Evolutionary conservation across 2,888 invertebrate genomes (phyloP).

Genomic region (Panopea generosa): DNA sequence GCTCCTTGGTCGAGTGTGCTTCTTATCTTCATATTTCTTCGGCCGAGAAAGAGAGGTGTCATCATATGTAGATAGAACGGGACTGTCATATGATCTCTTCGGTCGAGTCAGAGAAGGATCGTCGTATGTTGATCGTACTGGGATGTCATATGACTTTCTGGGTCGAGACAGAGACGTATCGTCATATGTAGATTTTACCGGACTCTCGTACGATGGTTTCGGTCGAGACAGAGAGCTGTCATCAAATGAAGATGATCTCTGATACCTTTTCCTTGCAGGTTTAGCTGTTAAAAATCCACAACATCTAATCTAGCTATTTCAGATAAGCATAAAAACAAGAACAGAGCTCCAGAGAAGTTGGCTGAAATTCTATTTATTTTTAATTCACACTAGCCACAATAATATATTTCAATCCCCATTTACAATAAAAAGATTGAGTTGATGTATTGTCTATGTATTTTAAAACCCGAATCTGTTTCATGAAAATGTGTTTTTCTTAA

Average conservation of each 20-base stretch:
- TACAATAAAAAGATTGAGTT: too few species aligned
- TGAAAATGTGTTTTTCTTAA: too few species aligned
- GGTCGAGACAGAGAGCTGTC: conserved; percentile 26
- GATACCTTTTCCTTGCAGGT: conserved; percentile 16
- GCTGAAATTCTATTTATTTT: conserved; percentile 6
- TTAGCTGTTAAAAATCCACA: conserved; percentile 20
- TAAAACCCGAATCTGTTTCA: too few species aligned
- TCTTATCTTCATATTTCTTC: too few species aligned
- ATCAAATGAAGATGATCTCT: conserved; percentile 2
- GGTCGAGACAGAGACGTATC: conserved; percentile 26
- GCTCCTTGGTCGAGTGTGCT: too few species aligned
- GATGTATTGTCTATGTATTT: too few species aligned
- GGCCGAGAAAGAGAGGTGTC: too few species aligned
- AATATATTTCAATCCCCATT: too few species aligned
- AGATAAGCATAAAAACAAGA: too few species aligned
- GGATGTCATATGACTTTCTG: conserved; percentile 27
- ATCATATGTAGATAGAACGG: not conserved
- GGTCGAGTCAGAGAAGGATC: conserved; percentile 27
- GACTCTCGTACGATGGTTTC: conserved; percentile 27
- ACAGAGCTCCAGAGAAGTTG: too few species aligned
- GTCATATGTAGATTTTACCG: conserved; percentile 28
- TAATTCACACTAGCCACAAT: too few species aligned
- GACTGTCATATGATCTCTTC: conserved; percentile 40
- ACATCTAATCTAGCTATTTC: too few species aligned
- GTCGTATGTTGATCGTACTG: conserved; percentile 28